A percentile compares a stretch with the other conserved stretches of the same genome.
phyloP scores from a whole-genome alignment of 2,888 invertebrate species.

The Eilema griseolum region DNA sequence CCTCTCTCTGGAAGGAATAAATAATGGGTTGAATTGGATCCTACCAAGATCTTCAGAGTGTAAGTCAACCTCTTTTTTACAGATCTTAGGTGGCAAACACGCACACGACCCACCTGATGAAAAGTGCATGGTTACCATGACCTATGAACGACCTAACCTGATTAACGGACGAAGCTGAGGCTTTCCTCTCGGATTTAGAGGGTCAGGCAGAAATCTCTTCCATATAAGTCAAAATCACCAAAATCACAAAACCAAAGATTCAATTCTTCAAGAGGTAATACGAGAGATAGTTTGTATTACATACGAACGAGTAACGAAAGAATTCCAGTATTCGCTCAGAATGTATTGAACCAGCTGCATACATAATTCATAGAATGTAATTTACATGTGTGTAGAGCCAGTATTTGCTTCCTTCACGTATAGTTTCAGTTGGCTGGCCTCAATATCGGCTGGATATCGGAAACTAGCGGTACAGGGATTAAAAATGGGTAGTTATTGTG shows the following conservation, averaged over 20 bases:
- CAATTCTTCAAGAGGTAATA: neutral
- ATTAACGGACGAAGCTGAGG: no score
- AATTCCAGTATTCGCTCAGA: neutral
- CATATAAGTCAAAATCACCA: neutral
- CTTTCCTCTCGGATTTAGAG: no score
- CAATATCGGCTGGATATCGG: conserved; percentile 23
- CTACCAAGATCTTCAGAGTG: no score
- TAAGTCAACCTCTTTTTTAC: neutral
- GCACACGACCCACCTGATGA: no score
- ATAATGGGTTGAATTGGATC: neutral
- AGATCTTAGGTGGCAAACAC: no score
- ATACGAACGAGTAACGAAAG: conserved; percentile 8
- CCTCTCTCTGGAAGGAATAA: neutral
- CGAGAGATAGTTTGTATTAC: neutral
- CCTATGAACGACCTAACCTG: no score
- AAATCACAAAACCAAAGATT: neutral
- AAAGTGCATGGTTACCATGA: no score
- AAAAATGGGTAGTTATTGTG: conserved; percentile 27
- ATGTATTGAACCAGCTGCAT: neutral
- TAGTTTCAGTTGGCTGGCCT: conserved; percentile 20
- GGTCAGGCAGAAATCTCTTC: neutral
- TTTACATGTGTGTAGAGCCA: conserved; percentile 9
- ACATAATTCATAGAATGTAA: conserved; percentile 10
- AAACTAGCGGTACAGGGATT: conserved; percentile 26
- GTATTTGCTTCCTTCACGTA: conserved; percentile 3